Evolutionary conservation across 2,113 vertebrate genomes (phyloP).

Genomic region (Myiozetetes cayanensis): DNA sequence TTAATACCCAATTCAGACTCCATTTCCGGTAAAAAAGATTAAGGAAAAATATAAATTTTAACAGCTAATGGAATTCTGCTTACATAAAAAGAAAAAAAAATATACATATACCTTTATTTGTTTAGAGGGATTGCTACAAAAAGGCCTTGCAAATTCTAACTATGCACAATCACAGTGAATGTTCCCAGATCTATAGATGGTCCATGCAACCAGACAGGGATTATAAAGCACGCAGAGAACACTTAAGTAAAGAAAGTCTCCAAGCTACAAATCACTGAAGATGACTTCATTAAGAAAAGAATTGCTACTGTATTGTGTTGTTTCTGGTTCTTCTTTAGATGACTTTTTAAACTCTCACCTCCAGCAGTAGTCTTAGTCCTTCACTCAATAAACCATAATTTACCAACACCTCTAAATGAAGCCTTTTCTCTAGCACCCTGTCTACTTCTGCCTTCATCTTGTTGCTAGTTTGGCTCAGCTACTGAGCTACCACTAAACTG

Average conservation of each 20-base stretch:
- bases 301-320: no score
- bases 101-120: fast-evolving
- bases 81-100: no score
- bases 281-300: background rate
- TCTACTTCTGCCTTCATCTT: background rate
- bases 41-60: background rate
- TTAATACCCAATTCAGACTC: background rate
- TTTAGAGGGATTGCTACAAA: background rate
- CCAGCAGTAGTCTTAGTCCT: background rate
- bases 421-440: background rate
- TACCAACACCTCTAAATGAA: background rate
- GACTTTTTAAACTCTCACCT: background rate
- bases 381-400: background rate
- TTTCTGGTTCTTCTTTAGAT: background rate
- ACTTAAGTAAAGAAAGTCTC: background rate
- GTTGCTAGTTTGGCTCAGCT: background rate
- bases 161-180: background rate
- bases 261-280: background rate
- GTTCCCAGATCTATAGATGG: background rate
- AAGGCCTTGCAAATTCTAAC: background rate
- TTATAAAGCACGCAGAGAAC: background rate
- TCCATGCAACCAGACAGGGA: background rate
- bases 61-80: background rate
- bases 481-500: background rate
- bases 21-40: background rate